Base-by-base conservation (phyloP, 2,113 vertebrate species). In the Microtus oregoni region DNA sequence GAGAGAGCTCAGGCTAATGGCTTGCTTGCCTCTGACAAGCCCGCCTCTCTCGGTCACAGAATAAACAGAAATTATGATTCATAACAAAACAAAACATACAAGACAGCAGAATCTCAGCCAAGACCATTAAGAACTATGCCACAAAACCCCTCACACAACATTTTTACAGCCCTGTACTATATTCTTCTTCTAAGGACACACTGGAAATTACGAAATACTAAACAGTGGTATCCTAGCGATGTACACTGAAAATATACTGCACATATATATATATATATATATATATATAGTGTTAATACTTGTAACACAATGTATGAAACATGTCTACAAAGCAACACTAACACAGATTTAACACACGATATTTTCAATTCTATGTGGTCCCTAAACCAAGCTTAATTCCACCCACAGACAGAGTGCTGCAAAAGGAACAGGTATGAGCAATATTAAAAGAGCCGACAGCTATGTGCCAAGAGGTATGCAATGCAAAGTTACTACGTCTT, bases 21-120 rank as follows among this genome's bases (percentile, higher is more conserved):
- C 12, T 96, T 76, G 72, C 79, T 95, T 94, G 93, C 86, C 96
- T 90, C 61, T 61, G 41, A 94, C 28, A 88, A 92, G 72, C 79
- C n/a, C 89, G 68, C 90, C 67, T 92, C 88, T 94, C 75, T 68
- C 73, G 89, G 70, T 91, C 90, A 89, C 86, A 94, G 41, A 89
- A 95, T 97, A 92, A 96, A 95, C 91, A 82, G 96, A 96, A 97
- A 93, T 95, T 92, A 92, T 96, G 94, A 97, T 95, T 97, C 96
- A 97, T 92, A 96, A 96, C 89, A 96, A 95, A 94, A 90, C 77
- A 94, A 94, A 96, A 96, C 94, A 96, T 88, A 92, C 30, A 88
- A 94, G 88, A 86, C 77, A 90, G 91, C 63, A 93, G 91, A 93
- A 95, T 68, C 65, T 90, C 89, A 94, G 95, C 85, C 93, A 94